Base-by-base conservation (phyloP, 2,113 vertebrate genomes). In the Phasianus colchicus region DNA sequence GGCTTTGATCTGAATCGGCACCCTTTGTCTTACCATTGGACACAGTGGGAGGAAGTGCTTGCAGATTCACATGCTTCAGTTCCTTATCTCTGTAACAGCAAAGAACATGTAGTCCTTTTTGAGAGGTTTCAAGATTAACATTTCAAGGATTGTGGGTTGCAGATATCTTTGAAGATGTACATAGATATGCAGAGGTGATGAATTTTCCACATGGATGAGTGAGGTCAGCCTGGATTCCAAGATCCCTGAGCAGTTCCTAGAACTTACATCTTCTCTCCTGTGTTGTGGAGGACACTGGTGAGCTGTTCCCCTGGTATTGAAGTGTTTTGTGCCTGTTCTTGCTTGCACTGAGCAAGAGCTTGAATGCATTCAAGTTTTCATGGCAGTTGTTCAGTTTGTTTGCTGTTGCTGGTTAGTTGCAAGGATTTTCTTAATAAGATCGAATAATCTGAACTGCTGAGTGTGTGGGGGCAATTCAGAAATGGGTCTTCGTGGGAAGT, bases 11-110 rank as follows among this genome's bases (percentile, higher is more conserved):
- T 88, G 42, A 63, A 60, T 45, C 3, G 2, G 27, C n/a, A 58
- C 18, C 4, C 1, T 72, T 69, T 61, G 87, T 85, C 25, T 70
- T 4, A 2, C 57, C 55, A 0, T 61, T 72, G 65, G 32, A 16
- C 1, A 0, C 1, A 0, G n/a, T 47, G 24, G 29, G 63, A 90
- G 67, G 63, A 90, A 54, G 13, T 30, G 2, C 1, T 0, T 50
- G 22, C 7, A 34, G 34, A 47, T 89, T 72, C 32, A 3, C 19
- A 6, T 3, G 1, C 52, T 77, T 74, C 29, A 7, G 11, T 75
- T 95, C 13, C 4, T 63, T 47, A 25, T 30, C 29, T 32, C 9
- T 81, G 6, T 52, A 60, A 48, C 36, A 79, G 52, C n/a, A 71
- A 84, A 36, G 42, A 77, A 11, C 5, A 1, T 14, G 66, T 32